phyloP scores from a whole-genome alignment of 2,113 vertebrate genomes.

The Cyanoliseus patagonus region DNA sequence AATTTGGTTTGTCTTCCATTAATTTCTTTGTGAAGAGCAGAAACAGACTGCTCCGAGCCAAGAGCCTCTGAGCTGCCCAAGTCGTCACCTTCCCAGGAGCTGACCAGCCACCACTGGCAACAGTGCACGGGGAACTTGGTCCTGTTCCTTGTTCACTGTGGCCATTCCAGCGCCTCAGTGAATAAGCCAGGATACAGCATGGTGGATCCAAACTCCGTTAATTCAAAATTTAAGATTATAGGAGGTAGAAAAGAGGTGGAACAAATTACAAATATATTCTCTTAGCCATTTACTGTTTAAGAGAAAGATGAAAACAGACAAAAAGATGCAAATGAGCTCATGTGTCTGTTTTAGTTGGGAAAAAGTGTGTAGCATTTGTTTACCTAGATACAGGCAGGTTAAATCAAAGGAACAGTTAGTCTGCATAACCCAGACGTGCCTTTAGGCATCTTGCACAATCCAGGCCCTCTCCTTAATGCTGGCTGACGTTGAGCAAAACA shows the following conservation, averaged over 20 bases:
- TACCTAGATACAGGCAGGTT: not conserved
- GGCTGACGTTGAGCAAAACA: not conserved
- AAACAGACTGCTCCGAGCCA: not conserved
- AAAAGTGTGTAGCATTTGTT: not conserved
- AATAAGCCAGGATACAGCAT: not conserved
- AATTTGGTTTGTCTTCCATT: not conserved
- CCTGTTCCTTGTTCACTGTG: not conserved
- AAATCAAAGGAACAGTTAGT: not conserved
- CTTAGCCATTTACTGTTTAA: not conserved
- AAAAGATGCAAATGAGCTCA: not conserved
- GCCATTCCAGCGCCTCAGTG: not conserved
- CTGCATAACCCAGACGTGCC: not conserved
- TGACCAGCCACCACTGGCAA: not conserved
- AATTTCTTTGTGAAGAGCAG: not conserved
- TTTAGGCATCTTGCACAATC: not conserved
- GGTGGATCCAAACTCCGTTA: not conserved
- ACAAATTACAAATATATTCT: not conserved
- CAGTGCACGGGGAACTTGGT: fast-evolving
- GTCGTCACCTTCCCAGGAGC: not conserved
- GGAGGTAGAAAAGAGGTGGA: not conserved
- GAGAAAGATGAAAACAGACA: not conserved
- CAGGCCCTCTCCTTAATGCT: not conserved
- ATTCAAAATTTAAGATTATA: not conserved
- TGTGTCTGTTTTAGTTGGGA: not conserved
- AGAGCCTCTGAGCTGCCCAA: not conserved